These are phyloP conservation scores for Copsychus sechellarum DNA, from an alignment of 2,113 vertebrate species.

Conservation along the genomic window DNA sequence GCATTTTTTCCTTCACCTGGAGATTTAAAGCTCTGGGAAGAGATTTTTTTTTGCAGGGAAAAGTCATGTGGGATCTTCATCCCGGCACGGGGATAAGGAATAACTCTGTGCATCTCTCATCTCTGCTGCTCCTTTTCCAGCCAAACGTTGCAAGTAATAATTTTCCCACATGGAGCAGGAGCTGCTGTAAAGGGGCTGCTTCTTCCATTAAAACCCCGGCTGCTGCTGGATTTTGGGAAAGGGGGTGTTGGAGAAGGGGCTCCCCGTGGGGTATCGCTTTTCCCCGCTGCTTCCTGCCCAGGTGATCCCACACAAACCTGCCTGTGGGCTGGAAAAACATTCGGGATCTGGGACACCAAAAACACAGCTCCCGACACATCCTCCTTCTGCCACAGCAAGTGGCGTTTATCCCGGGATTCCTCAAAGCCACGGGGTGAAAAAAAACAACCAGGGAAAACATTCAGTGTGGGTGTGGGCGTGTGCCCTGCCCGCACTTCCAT, in stretches of 20 bases:
- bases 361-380: not conserved
- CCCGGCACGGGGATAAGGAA: not conserved
- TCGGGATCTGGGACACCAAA: not conserved
- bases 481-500: not conserved
- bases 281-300: conserved; percentile 54
- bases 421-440: not conserved
- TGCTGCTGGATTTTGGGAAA: conserved; percentile 15
- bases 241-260: conserved; percentile 40
- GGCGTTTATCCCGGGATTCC: not conserved
- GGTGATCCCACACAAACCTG: conserved; percentile 64
- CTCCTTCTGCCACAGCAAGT: not conserved
- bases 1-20: conserved; percentile 20
- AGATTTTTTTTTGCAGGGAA: not conserved
- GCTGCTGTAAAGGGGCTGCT: conserved; percentile 47
- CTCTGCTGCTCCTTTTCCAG: not conserved
- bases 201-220: conserved; percentile 23
- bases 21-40: not conserved
- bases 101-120: not conserved
- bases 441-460: not conserved
- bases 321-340: conserved; percentile 14
- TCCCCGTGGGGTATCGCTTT: conserved; percentile 54
- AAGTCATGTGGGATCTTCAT: not conserved
- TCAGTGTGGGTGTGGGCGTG: not conserved
- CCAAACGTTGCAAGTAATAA: not conserved
- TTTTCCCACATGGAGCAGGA: conserved; percentile 53